Evolutionary conservation across 1,140 invertebrate species (phyloP), one percentile per base, ranked within the genome.

Genomic region (Reticulitermes speratus): DNA sequence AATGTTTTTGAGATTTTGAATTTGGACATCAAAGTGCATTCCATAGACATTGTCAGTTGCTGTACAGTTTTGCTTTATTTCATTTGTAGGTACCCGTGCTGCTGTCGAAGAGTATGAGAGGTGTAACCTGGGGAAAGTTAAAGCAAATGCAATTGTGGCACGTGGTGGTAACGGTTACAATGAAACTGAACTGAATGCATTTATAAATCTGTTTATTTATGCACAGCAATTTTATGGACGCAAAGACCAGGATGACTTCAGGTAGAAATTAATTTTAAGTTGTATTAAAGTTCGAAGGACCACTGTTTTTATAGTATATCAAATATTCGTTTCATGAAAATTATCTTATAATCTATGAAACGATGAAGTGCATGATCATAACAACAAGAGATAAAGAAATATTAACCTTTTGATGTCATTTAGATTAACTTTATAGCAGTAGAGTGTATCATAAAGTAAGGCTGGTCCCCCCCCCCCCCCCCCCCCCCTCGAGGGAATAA

Each of bases 121-220:
- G 32, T 99, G 98, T 90, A 98, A 99, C 91, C 90, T 99, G 44
- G 98, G 98, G 25, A 96, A 95, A 90, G 97, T 99, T 0, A 96
- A 97, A 69, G 95, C 97, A 0, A 98, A 98, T 89, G 98, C 98
- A 0, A 93, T 99, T 38, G 97, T 99, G 25, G 96, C 97, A 0
- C 93, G 97, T 86, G 94, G 96, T 12, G 95, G 94, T 11, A 91
- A 93, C 81, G 93, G 91, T 59, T 95, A 95, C 88, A 98, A 98
- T 89, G 93, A 95, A 86, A 96, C 96, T 0, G 93, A 97, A 89
- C 91, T 97, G 6, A 95, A 96, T 89, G 95, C 97, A 0, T 98
- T 94, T 89, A 96, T 96, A 12, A 98, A 98, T 90, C 91, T 98
- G 2, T 96, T 98, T 89, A 93, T 97, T 82, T 98, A 98, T 89